Conservation (phyloP, 2,113 vertebrate species). For the Carassius gibelio region DNA sequence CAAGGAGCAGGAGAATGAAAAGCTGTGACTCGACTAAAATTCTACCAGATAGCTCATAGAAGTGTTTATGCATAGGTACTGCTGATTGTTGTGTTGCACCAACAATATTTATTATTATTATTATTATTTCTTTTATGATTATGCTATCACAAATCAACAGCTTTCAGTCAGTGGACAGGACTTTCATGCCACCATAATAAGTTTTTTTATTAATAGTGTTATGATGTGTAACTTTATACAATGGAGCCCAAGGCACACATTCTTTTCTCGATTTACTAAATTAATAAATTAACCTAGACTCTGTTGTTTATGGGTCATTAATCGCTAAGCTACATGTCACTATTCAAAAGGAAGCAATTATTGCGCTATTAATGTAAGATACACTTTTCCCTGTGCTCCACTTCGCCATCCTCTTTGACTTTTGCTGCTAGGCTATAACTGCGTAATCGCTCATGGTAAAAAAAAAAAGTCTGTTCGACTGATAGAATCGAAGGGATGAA, state of each 20-base stretch:
- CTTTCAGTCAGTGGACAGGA: neutral
- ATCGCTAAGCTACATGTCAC: neutral
- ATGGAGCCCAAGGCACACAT: neutral
- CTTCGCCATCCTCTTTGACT: neutral
- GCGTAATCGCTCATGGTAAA: neutral
- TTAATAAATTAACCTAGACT: neutral
- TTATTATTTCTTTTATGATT: neutral
- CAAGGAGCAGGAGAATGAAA: neutral
- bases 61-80: neutral
- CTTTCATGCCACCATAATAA: neutral
- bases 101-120: neutral
- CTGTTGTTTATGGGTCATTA: neutral
- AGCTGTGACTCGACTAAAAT: neutral
- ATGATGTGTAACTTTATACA: neutral
- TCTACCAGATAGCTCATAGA: neutral
- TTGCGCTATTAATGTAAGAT: neutral
- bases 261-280: neutral
- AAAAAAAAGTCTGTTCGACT: neutral
- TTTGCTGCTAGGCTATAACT: neutral
- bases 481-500: neutral
- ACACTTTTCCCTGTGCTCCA: too few species aligned
- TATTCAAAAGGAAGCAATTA: neutral
- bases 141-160: neutral
- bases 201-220: neutral
- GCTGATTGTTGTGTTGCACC: neutral